Conservation (phyloP, 2,113 vertebrate genomes). For the Gracilinanus agilis region DNA sequence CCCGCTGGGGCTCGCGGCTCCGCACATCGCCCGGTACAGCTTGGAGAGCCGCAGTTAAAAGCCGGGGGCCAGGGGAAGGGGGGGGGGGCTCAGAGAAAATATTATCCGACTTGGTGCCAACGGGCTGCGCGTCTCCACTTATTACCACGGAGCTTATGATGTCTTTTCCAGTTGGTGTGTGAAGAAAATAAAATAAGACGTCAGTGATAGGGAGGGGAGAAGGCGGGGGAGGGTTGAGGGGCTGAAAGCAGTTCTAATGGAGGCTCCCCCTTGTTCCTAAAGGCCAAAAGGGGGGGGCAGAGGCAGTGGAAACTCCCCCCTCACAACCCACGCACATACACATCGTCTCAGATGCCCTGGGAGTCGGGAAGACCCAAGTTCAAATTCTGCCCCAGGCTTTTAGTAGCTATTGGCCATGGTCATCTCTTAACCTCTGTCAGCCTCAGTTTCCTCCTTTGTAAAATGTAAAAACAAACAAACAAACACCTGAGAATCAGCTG, state of each 20-base stretch:
- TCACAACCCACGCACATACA: background rate
- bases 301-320: background rate
- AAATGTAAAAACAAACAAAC: too few relatives aligned
- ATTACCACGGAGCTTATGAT: background rate
- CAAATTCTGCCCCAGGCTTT: too few relatives aligned
- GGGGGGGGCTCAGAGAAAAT: background rate
- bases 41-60: background rate
- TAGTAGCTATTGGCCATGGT: too few relatives aligned
- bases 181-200: background rate
- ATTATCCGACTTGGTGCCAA: background rate
- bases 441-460: too few relatives aligned
- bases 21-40: background rate
- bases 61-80: background rate
- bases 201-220: background rate
- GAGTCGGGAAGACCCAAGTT: too few relatives aligned
- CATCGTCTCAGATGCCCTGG: too few relatives aligned
- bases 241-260: background rate
- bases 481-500: background rate
- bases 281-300: background rate
- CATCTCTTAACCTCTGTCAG: too few relatives aligned
- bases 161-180: background rate
- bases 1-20: conserved; percentile 49
- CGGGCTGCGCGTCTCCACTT: background rate
- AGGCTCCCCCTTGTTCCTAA: background rate
- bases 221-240: background rate